A percentile compares a stretch with the other conserved stretches of the same genome.
Evolutionary conservation across 2,113 vertebrate species (phyloP).

Genomic region (Scolopax mira): DNA sequence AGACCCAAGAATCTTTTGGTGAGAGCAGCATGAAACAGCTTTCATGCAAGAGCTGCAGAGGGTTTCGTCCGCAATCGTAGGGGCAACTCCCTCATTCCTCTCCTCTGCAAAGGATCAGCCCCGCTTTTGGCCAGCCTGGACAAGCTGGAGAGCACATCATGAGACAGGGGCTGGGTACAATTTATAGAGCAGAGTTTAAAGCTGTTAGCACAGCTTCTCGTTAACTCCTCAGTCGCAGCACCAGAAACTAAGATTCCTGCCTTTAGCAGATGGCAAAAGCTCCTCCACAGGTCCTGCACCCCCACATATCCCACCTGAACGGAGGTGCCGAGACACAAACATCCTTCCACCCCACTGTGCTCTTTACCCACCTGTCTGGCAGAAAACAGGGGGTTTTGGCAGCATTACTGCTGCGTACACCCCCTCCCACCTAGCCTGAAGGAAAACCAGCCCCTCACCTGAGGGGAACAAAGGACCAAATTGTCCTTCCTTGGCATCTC

Average conservation of each 20-base stretch:
- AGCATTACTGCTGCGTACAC: rapidly evolving
- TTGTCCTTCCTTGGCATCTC: background rate
- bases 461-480: background rate
- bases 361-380: background rate
- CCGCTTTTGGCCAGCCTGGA: background rate
- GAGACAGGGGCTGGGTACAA: background rate
- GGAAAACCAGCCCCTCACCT: slow-evolving; percentile 13
- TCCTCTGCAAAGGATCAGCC: background rate
- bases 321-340: rapidly evolving
- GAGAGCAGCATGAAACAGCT: background rate
- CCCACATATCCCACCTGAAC: rapidly evolving
- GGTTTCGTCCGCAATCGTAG: background rate
- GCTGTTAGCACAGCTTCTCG: background rate
- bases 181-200: slow-evolving; percentile 11
- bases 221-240: background rate
- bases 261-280: background rate
- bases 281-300: too few relatives aligned
- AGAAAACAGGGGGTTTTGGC: background rate
- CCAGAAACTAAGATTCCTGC: background rate
- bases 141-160: background rate
- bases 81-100: background rate
- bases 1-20: background rate
- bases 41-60: background rate
- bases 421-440: background rate
- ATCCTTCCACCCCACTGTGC: background rate